These are phyloP conservation scores for Caenorhabditis parvicauda DNA, from an alignment of 2,888 invertebrate species.

Conservation along the genomic window DNA sequence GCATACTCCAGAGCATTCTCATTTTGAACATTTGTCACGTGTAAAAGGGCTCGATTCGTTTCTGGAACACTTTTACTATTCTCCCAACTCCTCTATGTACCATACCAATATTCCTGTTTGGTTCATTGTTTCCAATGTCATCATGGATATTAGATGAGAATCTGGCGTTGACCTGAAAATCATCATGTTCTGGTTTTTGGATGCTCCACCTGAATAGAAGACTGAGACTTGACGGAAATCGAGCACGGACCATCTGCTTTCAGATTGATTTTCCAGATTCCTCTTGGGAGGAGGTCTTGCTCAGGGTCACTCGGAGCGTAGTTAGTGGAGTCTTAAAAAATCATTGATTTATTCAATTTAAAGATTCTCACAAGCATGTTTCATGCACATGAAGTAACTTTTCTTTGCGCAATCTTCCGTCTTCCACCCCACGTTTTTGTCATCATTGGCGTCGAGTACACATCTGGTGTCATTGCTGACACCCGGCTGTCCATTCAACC, in stretches of 20 bases:
- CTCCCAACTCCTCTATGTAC: neutral
- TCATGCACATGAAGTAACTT: constrained; percentile 30
- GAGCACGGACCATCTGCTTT: constrained; percentile 25
- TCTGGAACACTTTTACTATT: constrained; percentile 10
- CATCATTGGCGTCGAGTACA: constrained; percentile 21
- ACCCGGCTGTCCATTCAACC: constrained; percentile 32
- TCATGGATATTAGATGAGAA: constrained; percentile 37
- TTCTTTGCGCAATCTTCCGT: constrained; percentile 21
- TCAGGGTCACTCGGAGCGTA: constrained; percentile 15
- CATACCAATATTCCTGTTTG: constrained; percentile 13
- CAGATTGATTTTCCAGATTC: constrained; percentile 38
- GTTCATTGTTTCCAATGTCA: constrained; percentile 33
- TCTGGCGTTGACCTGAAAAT: constrained; percentile 18
- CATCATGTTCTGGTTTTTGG: neutral
- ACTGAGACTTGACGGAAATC: constrained; percentile 29
- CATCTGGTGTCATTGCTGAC: constrained; percentile 11
- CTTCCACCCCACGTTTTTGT: constrained; percentile 20
- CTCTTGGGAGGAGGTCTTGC: constrained; percentile 32
- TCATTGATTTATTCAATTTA: neutral
- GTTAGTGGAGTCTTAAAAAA: constrained; percentile 13
- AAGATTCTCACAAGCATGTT: constrained; percentile 25
- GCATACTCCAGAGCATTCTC: constrained; percentile 37
- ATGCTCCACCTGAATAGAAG: constrained; percentile 21
- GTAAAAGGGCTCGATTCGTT: constrained; percentile 33
- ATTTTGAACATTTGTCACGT: constrained; percentile 25